Evolutionary conservation across 2,797 vertebrate genomes (phyloP).

Genomic region (Aphelocoma californica): DNA sequence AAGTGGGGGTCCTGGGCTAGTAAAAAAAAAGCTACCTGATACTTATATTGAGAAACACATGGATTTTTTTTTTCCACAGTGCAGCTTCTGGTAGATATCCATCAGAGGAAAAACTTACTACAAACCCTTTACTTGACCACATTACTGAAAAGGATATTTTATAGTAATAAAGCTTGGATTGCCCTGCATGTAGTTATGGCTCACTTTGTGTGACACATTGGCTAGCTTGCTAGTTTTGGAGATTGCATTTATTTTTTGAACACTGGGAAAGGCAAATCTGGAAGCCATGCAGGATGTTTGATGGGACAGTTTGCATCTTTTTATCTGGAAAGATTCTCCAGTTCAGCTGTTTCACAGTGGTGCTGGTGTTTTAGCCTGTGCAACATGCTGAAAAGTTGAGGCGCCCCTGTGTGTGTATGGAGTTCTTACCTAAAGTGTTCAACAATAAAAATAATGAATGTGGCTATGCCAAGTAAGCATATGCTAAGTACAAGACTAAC

Average conservation of each 20-base stretch:
- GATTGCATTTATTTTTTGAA: not conserved
- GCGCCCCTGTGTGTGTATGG: slow-evolving; percentile 2
- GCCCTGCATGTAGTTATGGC: not conserved
- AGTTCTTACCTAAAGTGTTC: slow-evolving; percentile 40
- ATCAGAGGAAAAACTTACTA: not conserved
- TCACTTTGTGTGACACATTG: not conserved
- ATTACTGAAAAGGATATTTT: not conserved
- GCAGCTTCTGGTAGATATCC: not conserved
- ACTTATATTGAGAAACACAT: not conserved
- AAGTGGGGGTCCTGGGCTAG: not conserved
- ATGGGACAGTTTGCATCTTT: slow-evolving; percentile 19
- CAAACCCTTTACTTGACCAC: not conserved
- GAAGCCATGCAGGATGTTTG: not conserved
- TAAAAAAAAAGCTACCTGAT: not conserved
- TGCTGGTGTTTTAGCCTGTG: slow-evolving; percentile 12
- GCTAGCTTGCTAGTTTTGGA: not conserved
- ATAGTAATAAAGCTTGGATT: not conserved
- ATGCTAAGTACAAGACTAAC: slow-evolving; percentile 61
- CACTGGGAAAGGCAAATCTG: not conserved
- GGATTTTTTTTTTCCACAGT: not conserved
- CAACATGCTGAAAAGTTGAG: not conserved
- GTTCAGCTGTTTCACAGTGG: slow-evolving; percentile 10
- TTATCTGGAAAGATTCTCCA: not conserved
- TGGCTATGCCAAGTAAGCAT: slow-evolving; percentile 39
- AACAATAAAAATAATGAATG: slow-evolving; percentile 61